Evolutionary conservation across 2,113 vertebrate genomes (phyloP).

Genomic region (Aptenodytes patagonicus): DNA sequence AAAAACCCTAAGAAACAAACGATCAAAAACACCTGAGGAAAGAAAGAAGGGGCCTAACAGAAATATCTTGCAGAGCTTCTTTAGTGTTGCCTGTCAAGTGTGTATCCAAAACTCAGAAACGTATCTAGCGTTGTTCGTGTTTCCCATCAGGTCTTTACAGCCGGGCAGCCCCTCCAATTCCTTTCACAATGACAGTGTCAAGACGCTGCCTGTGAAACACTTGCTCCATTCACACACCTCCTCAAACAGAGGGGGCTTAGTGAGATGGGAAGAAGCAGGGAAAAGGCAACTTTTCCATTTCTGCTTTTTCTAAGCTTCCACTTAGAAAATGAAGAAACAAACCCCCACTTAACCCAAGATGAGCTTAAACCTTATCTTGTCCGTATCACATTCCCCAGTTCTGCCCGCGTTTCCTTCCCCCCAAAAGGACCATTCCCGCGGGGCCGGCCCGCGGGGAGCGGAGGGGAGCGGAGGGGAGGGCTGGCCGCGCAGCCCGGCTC

Average conservation of each 20-base stretch:
- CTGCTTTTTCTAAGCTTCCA: background rate
- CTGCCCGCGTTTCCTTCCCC: background rate
- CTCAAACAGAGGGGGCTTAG: background rate
- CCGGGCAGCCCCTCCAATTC: background rate
- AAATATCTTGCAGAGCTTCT: background rate
- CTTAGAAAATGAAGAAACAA: background rate
- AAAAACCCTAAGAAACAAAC: background rate
- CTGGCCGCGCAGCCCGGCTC: background rate
- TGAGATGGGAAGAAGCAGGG: background rate
- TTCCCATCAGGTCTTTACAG: background rate
- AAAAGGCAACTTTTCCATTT: background rate
- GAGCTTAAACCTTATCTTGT: background rate
- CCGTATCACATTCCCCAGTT: accelerated
- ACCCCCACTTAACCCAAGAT: background rate
- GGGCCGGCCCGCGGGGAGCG: background rate
- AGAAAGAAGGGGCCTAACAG: background rate
- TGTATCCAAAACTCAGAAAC: background rate
- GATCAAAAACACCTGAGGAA: background rate
- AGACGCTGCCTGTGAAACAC: background rate
- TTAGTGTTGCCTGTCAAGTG: background rate
- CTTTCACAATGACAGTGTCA: background rate
- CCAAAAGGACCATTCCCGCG: accelerated
- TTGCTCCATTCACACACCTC: background rate
- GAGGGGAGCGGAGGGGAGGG: background rate
- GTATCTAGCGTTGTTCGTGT: accelerated